A percentile compares a stretch with the other conserved stretches of the same genome.
Evolutionary conservation across 2,888 invertebrate genomes (phyloP).

Genomic region (Dryadula phaetusa): DNA sequence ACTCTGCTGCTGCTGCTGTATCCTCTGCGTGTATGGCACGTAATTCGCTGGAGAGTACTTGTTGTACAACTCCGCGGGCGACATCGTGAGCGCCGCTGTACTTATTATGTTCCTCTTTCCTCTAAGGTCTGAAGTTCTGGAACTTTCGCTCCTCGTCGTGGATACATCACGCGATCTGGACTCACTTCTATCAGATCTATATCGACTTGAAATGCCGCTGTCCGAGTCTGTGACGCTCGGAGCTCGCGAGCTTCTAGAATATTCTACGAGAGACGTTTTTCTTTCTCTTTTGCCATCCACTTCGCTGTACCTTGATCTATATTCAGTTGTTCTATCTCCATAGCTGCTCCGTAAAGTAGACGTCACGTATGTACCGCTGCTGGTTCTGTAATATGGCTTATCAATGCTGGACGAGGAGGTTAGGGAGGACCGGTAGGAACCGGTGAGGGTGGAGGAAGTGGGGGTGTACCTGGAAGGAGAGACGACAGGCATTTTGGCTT

Average conservation of each 20-base stretch:
- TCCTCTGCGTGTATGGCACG: slow-evolving; percentile 83
- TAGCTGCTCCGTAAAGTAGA: slow-evolving; percentile 64
- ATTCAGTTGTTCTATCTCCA: slow-evolving; percentile 72
- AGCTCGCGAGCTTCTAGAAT: slow-evolving; percentile 66
- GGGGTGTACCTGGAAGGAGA: slow-evolving; percentile 81
- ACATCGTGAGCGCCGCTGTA: slow-evolving; percentile 83
- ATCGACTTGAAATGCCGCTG: slow-evolving; percentile 69
- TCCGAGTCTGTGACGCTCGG: slow-evolving; percentile 79
- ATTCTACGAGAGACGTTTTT: slow-evolving; percentile 71
- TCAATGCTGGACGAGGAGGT: slow-evolving; percentile 79
- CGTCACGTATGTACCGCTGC: slow-evolving; percentile 73
- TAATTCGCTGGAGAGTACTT: slow-evolving; percentile 91
- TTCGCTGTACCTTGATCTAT: slow-evolving; percentile 68
- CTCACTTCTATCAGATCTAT: slow-evolving; percentile 75
- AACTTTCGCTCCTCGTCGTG: slow-evolving; percentile 82
- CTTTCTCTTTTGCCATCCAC: slow-evolving; percentile 74
- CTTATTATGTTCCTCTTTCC: slow-evolving; percentile 76
- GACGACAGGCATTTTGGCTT: slow-evolving; percentile 82
- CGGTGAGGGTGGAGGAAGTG: slow-evolving; percentile 74
- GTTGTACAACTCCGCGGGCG: slow-evolving; percentile 87
- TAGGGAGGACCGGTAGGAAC: slow-evolving; percentile 77
- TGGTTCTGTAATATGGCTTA: slow-evolving; percentile 80
- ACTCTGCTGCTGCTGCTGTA: slow-evolving; percentile 64
- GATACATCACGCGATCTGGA: slow-evolving; percentile 82
- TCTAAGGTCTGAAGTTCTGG: slow-evolving; percentile 72